phyloP scores from a whole-genome alignment of 2,113 vertebrate species.

The Sarotherodon lohbergeri region DNA sequence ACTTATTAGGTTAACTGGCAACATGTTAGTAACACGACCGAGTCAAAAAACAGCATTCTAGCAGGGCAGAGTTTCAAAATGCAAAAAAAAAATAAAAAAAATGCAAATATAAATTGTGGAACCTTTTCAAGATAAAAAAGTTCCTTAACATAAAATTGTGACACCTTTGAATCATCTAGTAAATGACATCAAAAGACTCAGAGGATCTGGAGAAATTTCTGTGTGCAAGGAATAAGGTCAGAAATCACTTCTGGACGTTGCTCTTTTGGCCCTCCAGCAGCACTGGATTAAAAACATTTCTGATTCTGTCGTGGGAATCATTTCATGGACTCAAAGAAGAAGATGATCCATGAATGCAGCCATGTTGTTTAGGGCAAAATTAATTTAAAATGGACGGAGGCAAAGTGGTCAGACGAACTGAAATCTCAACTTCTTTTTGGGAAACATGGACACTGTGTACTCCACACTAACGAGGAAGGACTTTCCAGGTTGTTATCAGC shows the following conservation, averaged over 20 bases:
- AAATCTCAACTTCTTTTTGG: neutral
- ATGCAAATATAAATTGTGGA: neutral
- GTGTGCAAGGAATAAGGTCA: neutral
- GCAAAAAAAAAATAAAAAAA: neutral
- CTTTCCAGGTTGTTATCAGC: neutral
- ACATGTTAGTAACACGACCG: neutral
- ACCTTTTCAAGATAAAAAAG: neutral
- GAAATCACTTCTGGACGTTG: neutral
- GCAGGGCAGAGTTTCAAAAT: neutral
- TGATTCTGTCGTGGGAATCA: neutral
- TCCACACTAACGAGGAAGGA: neutral
- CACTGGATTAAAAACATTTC: neutral
- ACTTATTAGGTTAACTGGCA: neutral
- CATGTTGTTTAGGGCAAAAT: accelerated
- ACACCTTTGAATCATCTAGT: neutral
- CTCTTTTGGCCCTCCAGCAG: neutral
- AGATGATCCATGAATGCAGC: accelerated
- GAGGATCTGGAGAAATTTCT: neutral
- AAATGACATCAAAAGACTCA: neutral
- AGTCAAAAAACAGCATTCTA: neutral
- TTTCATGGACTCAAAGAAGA: neutral
- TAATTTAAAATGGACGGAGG: neutral
- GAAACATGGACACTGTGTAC: neutral
- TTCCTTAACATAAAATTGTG: neutral
- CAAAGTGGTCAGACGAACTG: neutral